A percentile compares a stretch with the other conserved stretches of the same genome.
Evolutionary conservation across 2,797 vertebrate genomes (phyloP).

Genomic region (Spheniscus humboldti): DNA sequence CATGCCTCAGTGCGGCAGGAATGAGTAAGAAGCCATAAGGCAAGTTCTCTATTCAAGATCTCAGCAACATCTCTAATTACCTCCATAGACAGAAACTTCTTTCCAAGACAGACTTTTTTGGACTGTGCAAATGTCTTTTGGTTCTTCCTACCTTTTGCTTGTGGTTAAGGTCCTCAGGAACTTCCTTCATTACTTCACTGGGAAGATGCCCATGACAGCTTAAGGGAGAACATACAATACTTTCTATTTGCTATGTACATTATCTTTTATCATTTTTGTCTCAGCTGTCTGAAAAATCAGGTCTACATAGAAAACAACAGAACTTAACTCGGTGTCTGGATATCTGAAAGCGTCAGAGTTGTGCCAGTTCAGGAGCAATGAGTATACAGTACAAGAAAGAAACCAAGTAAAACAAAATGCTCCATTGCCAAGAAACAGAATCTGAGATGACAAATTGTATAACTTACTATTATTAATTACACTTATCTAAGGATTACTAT

Average conservation of each 20-base stretch:
- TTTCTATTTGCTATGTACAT: background rate
- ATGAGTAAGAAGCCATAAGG: background rate
- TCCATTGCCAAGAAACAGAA: background rate
- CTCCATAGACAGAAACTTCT: background rate
- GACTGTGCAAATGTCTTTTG: background rate
- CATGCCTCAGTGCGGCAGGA: background rate
- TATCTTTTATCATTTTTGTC: background rate
- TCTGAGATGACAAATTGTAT: background rate
- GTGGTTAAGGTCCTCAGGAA: background rate
- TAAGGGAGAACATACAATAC: background rate
- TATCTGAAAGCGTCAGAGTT: background rate
- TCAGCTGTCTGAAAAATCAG: background rate
- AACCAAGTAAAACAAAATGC: background rate
- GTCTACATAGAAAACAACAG: background rate
- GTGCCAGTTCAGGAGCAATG: background rate
- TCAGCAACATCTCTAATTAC: background rate
- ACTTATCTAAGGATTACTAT: background rate
- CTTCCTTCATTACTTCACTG: background rate
- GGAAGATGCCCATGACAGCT: background rate
- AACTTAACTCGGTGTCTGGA: background rate
- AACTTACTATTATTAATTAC: background rate
- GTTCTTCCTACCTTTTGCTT: background rate
- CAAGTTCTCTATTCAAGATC: background rate
- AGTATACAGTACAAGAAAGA: background rate
- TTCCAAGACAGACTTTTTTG: background rate